These are phyloP conservation scores for Synergus japonicus DNA, from an alignment of 2,888 invertebrate genomes.

Conservation along the genomic window DNA sequence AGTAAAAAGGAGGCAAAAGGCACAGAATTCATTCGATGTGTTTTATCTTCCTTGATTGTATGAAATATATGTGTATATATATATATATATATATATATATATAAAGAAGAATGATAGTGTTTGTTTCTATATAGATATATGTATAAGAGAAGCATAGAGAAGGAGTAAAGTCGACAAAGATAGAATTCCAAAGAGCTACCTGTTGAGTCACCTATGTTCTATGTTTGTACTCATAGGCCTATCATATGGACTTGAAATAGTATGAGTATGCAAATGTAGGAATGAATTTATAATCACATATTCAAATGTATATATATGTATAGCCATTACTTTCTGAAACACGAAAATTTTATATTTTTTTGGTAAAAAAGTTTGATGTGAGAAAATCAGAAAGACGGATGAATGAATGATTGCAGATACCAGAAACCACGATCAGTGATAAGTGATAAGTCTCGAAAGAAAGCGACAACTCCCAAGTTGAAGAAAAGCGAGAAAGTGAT, in stretches of 20 bases:
- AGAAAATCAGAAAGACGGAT: neutral
- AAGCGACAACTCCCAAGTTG: neutral
- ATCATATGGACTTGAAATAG: constrained; percentile 19
- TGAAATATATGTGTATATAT: neutral
- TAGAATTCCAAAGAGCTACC: constrained; percentile 32
- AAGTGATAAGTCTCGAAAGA: neutral
- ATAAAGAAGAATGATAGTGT: neutral
- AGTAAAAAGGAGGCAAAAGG: neutral
- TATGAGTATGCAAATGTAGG: neutral
- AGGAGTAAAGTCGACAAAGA: constrained; percentile 17
- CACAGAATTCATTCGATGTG: neutral
- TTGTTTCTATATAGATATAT: neutral
- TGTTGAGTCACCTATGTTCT: constrained; percentile 39
- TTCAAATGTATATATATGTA: neutral
- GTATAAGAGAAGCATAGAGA: neutral
- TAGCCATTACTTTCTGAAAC: neutral
- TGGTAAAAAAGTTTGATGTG: neutral
- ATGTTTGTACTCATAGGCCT: constrained; percentile 25
- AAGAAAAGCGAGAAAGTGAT: neutral
- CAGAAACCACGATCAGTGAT: neutral
- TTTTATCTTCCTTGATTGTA: constrained; percentile 25
- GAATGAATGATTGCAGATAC: constrained; percentile 3
- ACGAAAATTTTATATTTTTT: neutral
- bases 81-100: neutral
- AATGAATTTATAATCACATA: neutral